Conservation (phyloP, 2,797 vertebrate genomes). For the Varecia variegata region DNA sequence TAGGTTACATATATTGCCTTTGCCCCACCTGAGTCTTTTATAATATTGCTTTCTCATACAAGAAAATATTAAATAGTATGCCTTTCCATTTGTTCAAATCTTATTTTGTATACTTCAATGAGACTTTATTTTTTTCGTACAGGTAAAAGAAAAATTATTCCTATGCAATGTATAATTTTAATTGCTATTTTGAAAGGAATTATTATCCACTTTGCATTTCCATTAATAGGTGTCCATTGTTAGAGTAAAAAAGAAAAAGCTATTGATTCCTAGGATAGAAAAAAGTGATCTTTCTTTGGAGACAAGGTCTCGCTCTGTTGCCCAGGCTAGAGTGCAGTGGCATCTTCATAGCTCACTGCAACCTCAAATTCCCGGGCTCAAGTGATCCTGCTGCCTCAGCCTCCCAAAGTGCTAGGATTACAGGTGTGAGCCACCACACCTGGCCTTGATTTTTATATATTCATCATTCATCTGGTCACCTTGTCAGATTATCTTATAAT, state of each 20-base stretch:
- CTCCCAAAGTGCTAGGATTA: not conserved
- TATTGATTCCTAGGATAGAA: not conserved
- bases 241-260: not conserved
- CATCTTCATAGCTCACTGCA: not conserved
- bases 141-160: not conserved
- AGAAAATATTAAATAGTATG: not conserved
- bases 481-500: constrained; percentile 8
- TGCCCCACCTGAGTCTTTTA: not conserved
- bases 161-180: not conserved
- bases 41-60: not conserved
- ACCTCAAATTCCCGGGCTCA: not conserved
- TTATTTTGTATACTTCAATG: not conserved
- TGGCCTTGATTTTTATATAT: not conserved
- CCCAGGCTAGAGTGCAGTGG: not conserved
- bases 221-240: not conserved
- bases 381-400: not conserved
- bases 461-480: not conserved
- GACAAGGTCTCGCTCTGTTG: not conserved
- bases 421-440: not conserved
- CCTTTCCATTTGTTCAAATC: not conserved
- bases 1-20: too few species aligned
- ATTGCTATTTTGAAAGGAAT: not conserved
- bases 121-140: not conserved
- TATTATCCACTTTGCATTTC: not conserved
- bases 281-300: not conserved